These are phyloP conservation scores for Tachysurus vachellii DNA, from an alignment of 2,113 vertebrate genomes.

Conservation along the genomic window DNA sequence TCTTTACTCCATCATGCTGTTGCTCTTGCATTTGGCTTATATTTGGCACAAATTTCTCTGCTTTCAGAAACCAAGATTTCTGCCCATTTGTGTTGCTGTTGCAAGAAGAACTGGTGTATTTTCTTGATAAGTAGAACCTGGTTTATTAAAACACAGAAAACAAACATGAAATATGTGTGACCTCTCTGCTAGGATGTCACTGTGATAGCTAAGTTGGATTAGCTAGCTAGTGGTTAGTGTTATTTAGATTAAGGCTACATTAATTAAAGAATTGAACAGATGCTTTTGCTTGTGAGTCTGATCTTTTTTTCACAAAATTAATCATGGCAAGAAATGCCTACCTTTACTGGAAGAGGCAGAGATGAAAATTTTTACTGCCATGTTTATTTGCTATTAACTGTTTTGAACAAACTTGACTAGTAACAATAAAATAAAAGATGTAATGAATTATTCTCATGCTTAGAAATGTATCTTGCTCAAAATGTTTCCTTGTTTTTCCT, in stretches of 20 bases:
- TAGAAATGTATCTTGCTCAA: background rate
- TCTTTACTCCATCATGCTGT: background rate
- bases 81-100: background rate
- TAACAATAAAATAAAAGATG: background rate
- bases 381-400: background rate
- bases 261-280: background rate
- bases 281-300: background rate
- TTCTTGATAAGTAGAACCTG: background rate
- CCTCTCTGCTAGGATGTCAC: background rate
- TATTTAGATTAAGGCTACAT: background rate
- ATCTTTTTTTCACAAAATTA: background rate
- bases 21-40: background rate
- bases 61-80: background rate
- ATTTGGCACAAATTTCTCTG: background rate
- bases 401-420: background rate
- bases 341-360: background rate
- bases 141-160: background rate
- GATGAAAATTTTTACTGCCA: background rate
- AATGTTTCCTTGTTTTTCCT: background rate
- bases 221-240: background rate
- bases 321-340: background rate
- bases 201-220: background rate
- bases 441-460: background rate
- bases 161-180: background rate
- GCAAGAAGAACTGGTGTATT: background rate